phyloP scores from a whole-genome alignment of 2,888 invertebrate genomes.

The Calliphora vomitoria region DNA sequence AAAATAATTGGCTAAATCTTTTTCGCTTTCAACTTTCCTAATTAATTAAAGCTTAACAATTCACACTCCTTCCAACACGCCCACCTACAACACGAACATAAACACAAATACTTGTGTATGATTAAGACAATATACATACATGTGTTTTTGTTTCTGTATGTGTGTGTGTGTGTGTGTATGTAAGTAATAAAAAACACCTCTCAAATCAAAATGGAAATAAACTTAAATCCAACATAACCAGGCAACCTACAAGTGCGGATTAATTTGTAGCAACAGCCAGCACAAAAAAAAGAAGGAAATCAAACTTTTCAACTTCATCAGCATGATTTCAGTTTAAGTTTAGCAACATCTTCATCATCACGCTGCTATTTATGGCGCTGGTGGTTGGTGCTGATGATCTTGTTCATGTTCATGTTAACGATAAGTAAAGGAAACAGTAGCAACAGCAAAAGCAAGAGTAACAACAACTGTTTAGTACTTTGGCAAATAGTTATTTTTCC shows the following conservation, averaged over 20 bases:
- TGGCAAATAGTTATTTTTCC: slow-evolving; percentile 50
- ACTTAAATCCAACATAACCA: slow-evolving; percentile 28
- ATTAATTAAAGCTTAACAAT: slow-evolving; percentile 30
- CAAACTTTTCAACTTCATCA: slow-evolving; percentile 55
- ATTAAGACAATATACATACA: not conserved
- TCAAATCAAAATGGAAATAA: slow-evolving; percentile 38
- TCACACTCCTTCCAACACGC: not conserved
- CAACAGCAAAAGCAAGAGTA: slow-evolving; percentile 2
- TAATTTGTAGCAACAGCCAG: slow-evolving; percentile 31
- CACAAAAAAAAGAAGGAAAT: not conserved
- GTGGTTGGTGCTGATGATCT: slow-evolving; percentile 34
- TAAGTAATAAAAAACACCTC: slow-evolving; percentile 1
- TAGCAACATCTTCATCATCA: slow-evolving; percentile 20
- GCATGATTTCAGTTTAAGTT: slow-evolving; percentile 51
- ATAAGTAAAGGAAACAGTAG: slow-evolving; percentile 38
- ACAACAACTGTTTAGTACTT: slow-evolving; percentile 45
- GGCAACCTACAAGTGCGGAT: slow-evolving; percentile 20
- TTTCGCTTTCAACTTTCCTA: slow-evolving; percentile 13
- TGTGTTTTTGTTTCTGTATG: too few relatives aligned
- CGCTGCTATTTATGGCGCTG: not conserved
- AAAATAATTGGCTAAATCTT: slow-evolving; percentile 15
- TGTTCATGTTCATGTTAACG: slow-evolving; percentile 21
- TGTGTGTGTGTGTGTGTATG: too few relatives aligned
- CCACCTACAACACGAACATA: not conserved
- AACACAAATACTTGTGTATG: not conserved